Base-by-base conservation (phyloP, 2,797 vertebrate genomes). In the Intellagama lesueurii region DNA sequence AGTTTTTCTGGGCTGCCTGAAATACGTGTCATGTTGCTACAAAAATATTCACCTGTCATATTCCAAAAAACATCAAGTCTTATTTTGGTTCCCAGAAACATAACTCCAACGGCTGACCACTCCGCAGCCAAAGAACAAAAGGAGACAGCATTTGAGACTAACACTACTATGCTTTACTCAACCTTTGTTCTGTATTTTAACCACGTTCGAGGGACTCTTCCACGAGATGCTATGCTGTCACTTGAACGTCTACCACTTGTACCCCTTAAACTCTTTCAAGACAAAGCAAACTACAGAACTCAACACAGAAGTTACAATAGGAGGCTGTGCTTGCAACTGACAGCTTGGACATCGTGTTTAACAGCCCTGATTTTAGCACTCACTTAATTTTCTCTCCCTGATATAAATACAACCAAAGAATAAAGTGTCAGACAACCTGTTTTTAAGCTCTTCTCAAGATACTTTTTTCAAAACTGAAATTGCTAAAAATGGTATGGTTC, bases 381-480 rank as follows among this genome's bases (percentile, higher is more conserved):
- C 14, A 56, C 56, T 75, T 75, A 90, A 24, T 91, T 88, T 93
- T 79, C 87, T 79, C 72, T 88, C 85, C 32, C 32, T 83, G 88
- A 49, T 14, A 90, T 86, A 87, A 91, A 40, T 88, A 49, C 0
- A 92, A 86, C 0, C 2, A 87, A 91, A 93, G 73, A 86, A 92
- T 87, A 85, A 82, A 73, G 90, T 91, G 14, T 82, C 49, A 87
- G 77, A 90, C 88, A 76, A 83, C 22, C 52, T 83, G 88, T 87
- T 93, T 94, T 90, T 22, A 87, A 83, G 76, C 89, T 40, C 88
- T 72, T 64, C 85, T 49, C 4, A n/a, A 47, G 47, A 56, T 88
- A 28, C 78, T 84, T 69, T 93, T 90, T 83, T 90, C 47, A 76
- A 86, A 91, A 88, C 28, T n/a, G 47, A 90, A 93, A 91, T 52